Evolutionary conservation across 2,797 vertebrate species (phyloP), one percentile per base, ranked within the genome.

Genomic region (Paramormyrops hopkinsi): DNA sequence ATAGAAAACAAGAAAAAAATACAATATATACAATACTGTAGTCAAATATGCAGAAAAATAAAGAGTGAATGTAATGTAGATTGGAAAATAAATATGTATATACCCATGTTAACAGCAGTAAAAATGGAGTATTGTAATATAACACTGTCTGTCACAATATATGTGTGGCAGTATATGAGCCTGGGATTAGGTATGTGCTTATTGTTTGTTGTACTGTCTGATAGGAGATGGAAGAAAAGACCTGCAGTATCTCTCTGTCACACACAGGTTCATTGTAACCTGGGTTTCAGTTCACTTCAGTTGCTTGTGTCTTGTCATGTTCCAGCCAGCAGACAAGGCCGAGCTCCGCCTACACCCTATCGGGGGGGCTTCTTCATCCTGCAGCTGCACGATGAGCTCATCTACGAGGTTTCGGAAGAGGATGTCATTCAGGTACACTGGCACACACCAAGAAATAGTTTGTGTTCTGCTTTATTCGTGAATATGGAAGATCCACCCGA

Each of bases 301-400:
- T 4, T 65, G 65, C 37, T 37, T 41, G 37, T 7, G 33, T 76
- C 65, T 89, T 50, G 91, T 51, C 12, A 54, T 88, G 46, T 2
- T 89, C 56, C 93, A 90, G 92, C 12, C 0, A 92, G 89, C 90
- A 94, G 90, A 89, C 92, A 90, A 48, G 91, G 90, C 4, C 92
- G 92, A 86, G 90, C 91, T 25, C 89, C 92, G 88, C 90, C 94
- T 1, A 93, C 86, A 2, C 94, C 94, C 1, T 22, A 92, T 79
- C 93, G 93, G 14, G 98, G 98, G 88, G 98, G 95, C 12, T 99
- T 97, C 93, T 98, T 99, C 29, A 92, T 99, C 86, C 97, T 99
- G 56, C 99, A 99, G n/a, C 96, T 99, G 89, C 98, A 99, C 0
- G 98, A 99, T 90, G 98, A 99, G 92, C 98, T 99, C 44, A 96